Percentiles rank a stretch among this genome's conserved stretches.
phyloP scores from a whole-genome alignment of 2,888 invertebrate genomes.

The Tethea ocularis region DNA sequence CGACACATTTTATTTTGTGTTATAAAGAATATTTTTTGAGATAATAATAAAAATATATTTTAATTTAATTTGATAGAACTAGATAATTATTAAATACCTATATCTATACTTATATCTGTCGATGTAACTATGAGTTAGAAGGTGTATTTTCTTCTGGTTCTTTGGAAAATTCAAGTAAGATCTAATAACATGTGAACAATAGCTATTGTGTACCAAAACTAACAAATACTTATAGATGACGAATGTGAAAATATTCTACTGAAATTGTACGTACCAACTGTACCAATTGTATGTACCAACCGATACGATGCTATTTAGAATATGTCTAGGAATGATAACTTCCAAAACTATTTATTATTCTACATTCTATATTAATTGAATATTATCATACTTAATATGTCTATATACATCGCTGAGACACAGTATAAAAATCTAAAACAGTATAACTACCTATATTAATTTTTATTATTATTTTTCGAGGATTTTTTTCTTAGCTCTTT shows the following conservation, averaged over 20 bases:
- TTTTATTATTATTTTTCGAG: too few species aligned
- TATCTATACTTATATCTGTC: too few species aligned
- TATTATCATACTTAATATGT: neutral
- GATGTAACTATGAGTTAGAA: too few species aligned
- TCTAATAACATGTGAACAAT: constrained; percentile 9
- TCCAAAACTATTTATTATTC: neutral
- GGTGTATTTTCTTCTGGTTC: neutral
- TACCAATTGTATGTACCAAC: neutral
- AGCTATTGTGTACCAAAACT: constrained; percentile 18
- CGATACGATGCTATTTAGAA: neutral
- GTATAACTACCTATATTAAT: too few species aligned
- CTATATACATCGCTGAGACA: neutral
- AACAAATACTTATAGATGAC: neutral
- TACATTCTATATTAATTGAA: neutral
- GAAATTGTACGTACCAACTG: neutral
- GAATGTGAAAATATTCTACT: neutral
- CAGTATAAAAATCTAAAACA: too few species aligned
- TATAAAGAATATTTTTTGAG: too few species aligned
- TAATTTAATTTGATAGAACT: too few species aligned
- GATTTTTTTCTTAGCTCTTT: too few species aligned
- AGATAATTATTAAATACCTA: too few species aligned
- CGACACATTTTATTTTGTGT: too few species aligned
- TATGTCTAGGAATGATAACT: neutral
- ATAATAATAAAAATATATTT: too few species aligned
- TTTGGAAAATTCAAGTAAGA: neutral